Conservation (phyloP, 2,888 invertebrate species). For the Bembecia ichneumoniformis region DNA sequence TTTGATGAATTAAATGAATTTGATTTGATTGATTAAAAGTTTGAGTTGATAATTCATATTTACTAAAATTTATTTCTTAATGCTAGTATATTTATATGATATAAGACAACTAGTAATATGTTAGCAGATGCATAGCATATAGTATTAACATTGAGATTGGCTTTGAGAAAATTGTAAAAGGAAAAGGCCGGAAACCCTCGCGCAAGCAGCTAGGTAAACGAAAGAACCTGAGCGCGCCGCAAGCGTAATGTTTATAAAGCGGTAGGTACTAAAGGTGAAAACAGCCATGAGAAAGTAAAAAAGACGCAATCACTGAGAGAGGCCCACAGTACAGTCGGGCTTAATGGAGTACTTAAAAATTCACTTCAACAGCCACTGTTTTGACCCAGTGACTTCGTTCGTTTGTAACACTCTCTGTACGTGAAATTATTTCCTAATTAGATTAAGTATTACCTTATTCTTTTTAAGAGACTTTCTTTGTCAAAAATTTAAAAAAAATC, state of each 20-base stretch:
- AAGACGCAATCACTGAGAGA: conserved; percentile 62
- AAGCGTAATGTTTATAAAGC: conserved; percentile 35
- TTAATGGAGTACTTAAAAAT: conserved; percentile 65
- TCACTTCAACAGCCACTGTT: conserved; percentile 41
- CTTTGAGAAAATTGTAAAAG: conserved; percentile 1
- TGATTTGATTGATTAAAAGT: too few species aligned
- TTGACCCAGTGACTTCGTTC: conserved; percentile 40
- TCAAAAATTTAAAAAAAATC: too few species aligned
- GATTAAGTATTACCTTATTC: too few species aligned
- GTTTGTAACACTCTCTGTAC: too few species aligned
- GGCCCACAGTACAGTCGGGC: conserved; percentile 35
- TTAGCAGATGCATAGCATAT: too few species aligned
- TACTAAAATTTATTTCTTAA: too few species aligned
- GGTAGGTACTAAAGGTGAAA: conserved; percentile 30
- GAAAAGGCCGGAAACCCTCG: conserved; percentile 3
- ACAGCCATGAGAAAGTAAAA: conserved; percentile 48
- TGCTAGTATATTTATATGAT: too few species aligned
- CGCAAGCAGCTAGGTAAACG: conserved; percentile 13
- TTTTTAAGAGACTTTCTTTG: too few species aligned
- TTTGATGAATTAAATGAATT: too few species aligned
- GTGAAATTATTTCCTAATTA: too few species aligned
- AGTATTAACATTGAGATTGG: conserved; percentile 2
- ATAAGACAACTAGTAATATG: too few species aligned
- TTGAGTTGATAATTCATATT: too few species aligned
- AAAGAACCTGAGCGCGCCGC: conserved; percentile 24